Evolutionary conservation across 2,888 invertebrate species (phyloP).

Genomic region (Patella ulyssiponensis): DNA sequence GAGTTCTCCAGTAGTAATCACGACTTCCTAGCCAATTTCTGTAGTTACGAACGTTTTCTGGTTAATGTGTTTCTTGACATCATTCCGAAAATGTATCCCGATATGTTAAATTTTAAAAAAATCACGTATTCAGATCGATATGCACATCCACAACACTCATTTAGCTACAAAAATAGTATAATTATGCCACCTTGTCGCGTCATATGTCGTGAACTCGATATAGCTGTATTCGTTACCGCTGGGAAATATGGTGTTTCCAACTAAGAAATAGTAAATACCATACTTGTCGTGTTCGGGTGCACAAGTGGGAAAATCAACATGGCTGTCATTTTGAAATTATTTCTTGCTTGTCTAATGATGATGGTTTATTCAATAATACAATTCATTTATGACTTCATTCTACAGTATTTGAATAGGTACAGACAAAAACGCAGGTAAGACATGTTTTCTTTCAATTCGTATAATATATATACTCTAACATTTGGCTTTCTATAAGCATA

Average conservation of each 20-base stretch:
- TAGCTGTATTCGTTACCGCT: slow-evolving; percentile 1
- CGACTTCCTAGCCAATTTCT: too few species aligned
- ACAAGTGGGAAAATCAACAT: slow-evolving; percentile 11
- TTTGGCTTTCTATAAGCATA: too few species aligned
- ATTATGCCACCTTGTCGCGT: too few species aligned
- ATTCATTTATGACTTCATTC: neutral
- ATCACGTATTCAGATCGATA: too few species aligned
- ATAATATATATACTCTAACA: neutral
- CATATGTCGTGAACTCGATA: too few species aligned
- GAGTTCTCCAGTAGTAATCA: too few species aligned
- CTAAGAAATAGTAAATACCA: slow-evolving; percentile 7
- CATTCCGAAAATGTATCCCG: too few species aligned
- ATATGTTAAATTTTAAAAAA: too few species aligned
- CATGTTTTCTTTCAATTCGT: neutral
- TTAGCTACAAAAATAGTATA: too few species aligned
- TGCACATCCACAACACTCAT: too few species aligned
- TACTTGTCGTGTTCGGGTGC: neutral
- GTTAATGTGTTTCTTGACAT: too few species aligned
- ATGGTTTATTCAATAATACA: neutral
- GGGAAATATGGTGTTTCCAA: neutral
- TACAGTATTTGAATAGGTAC: neutral
- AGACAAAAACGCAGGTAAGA: neutral
- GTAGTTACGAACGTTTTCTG: too few species aligned
- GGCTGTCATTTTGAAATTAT: slow-evolving; percentile 2
- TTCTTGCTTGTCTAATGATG: neutral